Evolutionary conservation across 2,888 invertebrate genomes (phyloP).

Genomic region (Doris montereyensis): DNA sequence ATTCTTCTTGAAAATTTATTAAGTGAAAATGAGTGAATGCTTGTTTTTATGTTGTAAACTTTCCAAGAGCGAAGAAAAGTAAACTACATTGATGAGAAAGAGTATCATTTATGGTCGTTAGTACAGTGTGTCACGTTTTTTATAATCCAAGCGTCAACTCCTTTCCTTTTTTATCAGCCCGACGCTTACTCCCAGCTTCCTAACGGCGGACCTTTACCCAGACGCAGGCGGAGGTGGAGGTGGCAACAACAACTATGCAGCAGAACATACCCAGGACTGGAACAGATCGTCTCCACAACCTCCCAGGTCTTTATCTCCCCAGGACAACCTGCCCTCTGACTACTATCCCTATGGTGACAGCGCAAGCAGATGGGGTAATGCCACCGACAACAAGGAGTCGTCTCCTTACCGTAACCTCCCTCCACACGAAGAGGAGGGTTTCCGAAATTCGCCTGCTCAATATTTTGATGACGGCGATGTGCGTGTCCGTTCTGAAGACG

Average conservation of each 20-base stretch:
- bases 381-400: conserved; percentile 31
- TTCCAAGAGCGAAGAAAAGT: too few relatives aligned
- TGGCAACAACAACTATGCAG: conserved; percentile 11
- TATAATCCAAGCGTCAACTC: too few relatives aligned
- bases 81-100: too few relatives aligned
- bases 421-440: conserved; percentile 27
- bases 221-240: too few relatives aligned
- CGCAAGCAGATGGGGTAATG: neutral
- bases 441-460: neutral
- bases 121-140: too few relatives aligned
- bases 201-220: conserved; percentile 35
- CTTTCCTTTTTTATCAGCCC: conserved; percentile 12
- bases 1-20: too few relatives aligned
- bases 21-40: too few relatives aligned
- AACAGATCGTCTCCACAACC: conserved; percentile 37
- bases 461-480: conserved; percentile 26
- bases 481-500: neutral
- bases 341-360: neutral
- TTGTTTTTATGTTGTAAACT: too few relatives aligned
- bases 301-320: conserved; percentile 41
- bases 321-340: conserved; percentile 17
- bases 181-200: conserved; percentile 29
- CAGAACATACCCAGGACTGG: conserved; percentile 20
- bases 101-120: too few relatives aligned
- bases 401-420: conserved; percentile 42